Percentiles rank a stretch among this genome's conserved stretches.
phyloP scores from a whole-genome alignment of 2,888 invertebrate species.

The Buathra laborator region DNA sequence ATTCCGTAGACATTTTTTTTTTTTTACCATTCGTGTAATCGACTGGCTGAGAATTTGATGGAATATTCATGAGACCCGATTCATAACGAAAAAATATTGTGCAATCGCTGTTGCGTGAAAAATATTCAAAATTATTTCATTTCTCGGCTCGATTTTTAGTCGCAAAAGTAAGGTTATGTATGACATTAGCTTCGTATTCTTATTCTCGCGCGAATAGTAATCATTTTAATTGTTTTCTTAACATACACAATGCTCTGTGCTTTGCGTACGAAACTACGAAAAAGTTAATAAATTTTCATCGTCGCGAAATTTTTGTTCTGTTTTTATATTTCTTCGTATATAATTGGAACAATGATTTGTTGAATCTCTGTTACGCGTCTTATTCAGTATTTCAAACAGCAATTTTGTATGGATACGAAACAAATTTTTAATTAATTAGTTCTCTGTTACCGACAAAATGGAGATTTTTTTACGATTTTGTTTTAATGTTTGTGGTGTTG shows the following conservation, averaged over 20 bases:
- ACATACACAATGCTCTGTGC: no score
- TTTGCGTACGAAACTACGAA: no score
- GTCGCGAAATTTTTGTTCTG: not conserved
- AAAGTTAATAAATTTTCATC: no score
- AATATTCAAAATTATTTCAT: no score
- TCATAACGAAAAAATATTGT: not conserved
- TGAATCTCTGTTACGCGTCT: slow-evolving; percentile 5
- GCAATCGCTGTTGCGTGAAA: not conserved
- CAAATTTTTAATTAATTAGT: not conserved
- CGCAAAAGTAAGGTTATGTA: no score
- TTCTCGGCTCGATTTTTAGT: no score
- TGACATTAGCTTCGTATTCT: no score
- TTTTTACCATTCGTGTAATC: slow-evolving; percentile 6
- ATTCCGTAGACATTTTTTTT: slow-evolving; percentile 11
- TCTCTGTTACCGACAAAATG: not conserved
- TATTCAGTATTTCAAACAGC: slow-evolving; percentile 8
- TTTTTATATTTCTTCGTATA: not conserved
- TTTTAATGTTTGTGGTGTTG: not conserved
- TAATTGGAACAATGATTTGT: not conserved
- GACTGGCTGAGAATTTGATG: not conserved
- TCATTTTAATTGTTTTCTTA: no score
- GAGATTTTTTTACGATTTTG: not conserved
- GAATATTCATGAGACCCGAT: slow-evolving; percentile 19
- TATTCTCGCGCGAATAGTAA: no score
- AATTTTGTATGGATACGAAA: slow-evolving; percentile 12